Evolutionary conservation across 37 sponge, comb jelly and placozoan genomes (phyloP), one percentile per base, ranked within the genome.

Genomic region (Cladorhizidae sp.): DNA sequence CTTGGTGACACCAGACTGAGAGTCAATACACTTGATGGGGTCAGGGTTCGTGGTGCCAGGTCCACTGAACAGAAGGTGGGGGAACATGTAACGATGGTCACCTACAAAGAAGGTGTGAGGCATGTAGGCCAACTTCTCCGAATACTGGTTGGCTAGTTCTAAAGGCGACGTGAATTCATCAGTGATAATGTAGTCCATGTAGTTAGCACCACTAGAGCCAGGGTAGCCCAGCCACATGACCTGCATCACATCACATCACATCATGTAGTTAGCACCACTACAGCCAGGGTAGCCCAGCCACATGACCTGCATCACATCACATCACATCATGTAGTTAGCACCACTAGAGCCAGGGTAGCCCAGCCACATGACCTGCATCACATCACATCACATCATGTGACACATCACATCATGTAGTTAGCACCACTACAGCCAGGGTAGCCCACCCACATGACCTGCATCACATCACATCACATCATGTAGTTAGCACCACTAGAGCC

Each of bases 181-280:
- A 12, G 99, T 98, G 71, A 98, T 80, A 76, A 98, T 98, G 88
- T 98, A 98, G 78, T 98, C 99, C 99, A 98, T 96, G 91, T 93
- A 98, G 55, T 39, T 49, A 0, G 99, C 99, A 29, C 99, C 99
- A 79, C 97, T 96, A 56, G 93, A 91, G 0, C 99, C 99, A 26
- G 99, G 99, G 78, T 98, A 98, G 5, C 99, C 99, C 43, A 98
- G 85, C 99, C 99, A 98, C 99, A 98, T 98, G 20, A 98, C 94
- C 94, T 95, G 41, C 5, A 38, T 28, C 69, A 68, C 37, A n/a
- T n/a, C n/a, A 64, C 9, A 64, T 29, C 20, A 64, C 65, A n/a
- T n/a, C 99, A 98, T 96, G 91, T 93, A 98, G 55, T 39, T 49
- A 0, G 99, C 99, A 29, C 99, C 99, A 79, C 97, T 96, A 56